Conservation (phyloP, 2,888 invertebrate species). For the Drosophila pegasa region DNA sequence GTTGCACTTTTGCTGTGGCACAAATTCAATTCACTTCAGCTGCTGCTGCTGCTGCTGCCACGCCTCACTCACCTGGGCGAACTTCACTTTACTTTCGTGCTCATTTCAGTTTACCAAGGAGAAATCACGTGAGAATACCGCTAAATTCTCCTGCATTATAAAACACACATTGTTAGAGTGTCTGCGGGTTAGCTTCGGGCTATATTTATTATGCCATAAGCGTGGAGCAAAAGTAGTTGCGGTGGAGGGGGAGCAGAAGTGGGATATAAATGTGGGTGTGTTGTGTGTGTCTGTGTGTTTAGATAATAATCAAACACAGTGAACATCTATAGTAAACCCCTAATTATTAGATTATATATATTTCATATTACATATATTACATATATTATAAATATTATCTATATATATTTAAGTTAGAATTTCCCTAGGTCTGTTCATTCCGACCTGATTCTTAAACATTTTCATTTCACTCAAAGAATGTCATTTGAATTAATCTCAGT, state of each 20-base stretch:
- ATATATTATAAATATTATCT: too few relatives aligned
- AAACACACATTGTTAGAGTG: conserved; percentile 20
- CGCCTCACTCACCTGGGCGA: conserved; percentile 6
- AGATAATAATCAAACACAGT: too few relatives aligned
- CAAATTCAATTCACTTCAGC: conserved; percentile 12
- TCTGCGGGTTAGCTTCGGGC: conserved; percentile 25
- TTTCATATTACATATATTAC: too few relatives aligned
- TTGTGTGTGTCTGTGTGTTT: too few relatives aligned
- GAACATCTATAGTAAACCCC: too few relatives aligned
- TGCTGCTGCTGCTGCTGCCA: conserved; percentile 2
- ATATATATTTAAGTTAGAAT: too few relatives aligned
- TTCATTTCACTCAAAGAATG: not conserved
- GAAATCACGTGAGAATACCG: conserved; percentile 55
- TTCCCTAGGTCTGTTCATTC: too few relatives aligned
- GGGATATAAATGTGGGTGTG: not conserved
- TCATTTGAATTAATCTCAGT: not conserved
- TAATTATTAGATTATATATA: too few relatives aligned
- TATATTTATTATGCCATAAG: conserved; percentile 18
- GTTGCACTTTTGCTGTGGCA: not conserved
- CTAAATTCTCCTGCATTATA: conserved; percentile 58
- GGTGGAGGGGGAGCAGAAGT: not conserved
- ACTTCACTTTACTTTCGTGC: conserved; percentile 37
- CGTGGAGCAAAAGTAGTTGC: not conserved
- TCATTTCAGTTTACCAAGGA: conserved; percentile 29
- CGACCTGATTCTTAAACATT: too few relatives aligned